These are phyloP conservation scores for Pipra filicauda DNA, from an alignment of 2,113 vertebrate genomes.

Conservation along the genomic window DNA sequence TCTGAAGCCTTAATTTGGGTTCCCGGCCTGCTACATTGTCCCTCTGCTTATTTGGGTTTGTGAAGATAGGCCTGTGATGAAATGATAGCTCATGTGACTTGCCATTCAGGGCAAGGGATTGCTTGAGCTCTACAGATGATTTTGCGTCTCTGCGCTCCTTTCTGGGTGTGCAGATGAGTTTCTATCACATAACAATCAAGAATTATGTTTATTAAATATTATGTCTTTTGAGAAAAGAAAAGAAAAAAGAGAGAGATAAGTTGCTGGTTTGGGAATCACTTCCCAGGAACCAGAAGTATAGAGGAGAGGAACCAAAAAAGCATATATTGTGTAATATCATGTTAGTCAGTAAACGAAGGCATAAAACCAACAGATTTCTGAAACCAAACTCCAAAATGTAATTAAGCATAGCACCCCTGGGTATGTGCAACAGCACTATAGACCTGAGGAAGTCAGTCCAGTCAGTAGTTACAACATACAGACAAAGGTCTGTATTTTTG, in stretches of 20 bases:
- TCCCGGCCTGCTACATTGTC: not conserved
- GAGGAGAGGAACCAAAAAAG: not conserved
- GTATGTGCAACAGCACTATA: not conserved
- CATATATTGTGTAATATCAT: no score
- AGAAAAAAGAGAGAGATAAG: not conserved
- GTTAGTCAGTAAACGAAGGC: not conserved
- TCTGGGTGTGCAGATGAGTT: not conserved
- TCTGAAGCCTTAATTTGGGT: not conserved
- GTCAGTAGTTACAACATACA: not conserved
- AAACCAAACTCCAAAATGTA: not conserved
- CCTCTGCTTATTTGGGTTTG: not conserved
- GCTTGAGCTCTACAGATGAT: not conserved
- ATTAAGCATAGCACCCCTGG: not conserved
- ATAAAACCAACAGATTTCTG: not conserved
- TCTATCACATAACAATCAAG: not conserved
- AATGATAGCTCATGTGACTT: not conserved
- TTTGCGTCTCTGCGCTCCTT: not conserved
- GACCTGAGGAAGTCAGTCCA: not conserved
- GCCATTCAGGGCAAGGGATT: not conserved
- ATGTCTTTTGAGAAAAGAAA: accelerated
- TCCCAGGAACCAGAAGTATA: not conserved
- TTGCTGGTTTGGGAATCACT: not conserved
- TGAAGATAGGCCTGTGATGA: not conserved
- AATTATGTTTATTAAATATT: not conserved
- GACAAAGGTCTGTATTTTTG: not conserved